Conservation (phyloP, 2,888 invertebrate species). For the Clepsis dumicolana region DNA sequence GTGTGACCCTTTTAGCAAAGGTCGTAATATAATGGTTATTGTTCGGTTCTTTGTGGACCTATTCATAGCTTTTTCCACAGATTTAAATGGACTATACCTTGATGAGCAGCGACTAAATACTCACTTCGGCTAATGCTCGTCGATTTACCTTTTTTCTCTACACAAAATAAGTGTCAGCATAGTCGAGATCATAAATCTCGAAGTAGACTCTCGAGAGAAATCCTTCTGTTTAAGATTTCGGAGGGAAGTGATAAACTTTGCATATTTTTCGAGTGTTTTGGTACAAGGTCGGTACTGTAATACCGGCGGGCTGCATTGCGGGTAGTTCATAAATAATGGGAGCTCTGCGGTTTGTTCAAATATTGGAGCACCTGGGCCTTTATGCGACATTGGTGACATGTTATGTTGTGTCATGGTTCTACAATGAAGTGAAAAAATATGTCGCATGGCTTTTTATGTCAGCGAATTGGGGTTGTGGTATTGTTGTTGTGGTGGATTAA, state of each 20-base stretch:
- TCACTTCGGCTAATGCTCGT: neutral
- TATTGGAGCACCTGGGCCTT: neutral
- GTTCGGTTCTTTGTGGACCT: neutral
- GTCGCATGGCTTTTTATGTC: no score
- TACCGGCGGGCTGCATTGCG: slow-evolving; percentile 33
- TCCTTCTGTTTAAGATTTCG: slow-evolving; percentile 22
- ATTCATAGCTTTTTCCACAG: neutral
- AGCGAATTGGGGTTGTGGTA: no score
- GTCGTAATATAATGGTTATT: neutral
- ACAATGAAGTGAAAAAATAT: no score
- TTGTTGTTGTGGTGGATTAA: no score
- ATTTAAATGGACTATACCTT: neutral
- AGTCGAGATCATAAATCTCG: slow-evolving; percentile 2
- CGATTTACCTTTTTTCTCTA: slow-evolving; percentile 1
- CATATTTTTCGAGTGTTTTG: slow-evolving; percentile 35
- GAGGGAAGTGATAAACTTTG: slow-evolving; percentile 22
- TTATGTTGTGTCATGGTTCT: no score
- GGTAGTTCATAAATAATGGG: slow-evolving; percentile 28
- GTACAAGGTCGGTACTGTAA: slow-evolving; percentile 17
- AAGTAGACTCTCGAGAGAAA: neutral
- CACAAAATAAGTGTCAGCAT: neutral
- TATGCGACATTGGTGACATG: neutral
- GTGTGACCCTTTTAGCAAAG: neutral
- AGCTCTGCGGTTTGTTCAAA: neutral
- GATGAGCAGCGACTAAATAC: no score